A percentile compares a stretch with the other conserved stretches of the same genome.
Evolutionary conservation across 2,888 invertebrate genomes (phyloP).

Genomic region (Tetanocera ferruginea): DNA sequence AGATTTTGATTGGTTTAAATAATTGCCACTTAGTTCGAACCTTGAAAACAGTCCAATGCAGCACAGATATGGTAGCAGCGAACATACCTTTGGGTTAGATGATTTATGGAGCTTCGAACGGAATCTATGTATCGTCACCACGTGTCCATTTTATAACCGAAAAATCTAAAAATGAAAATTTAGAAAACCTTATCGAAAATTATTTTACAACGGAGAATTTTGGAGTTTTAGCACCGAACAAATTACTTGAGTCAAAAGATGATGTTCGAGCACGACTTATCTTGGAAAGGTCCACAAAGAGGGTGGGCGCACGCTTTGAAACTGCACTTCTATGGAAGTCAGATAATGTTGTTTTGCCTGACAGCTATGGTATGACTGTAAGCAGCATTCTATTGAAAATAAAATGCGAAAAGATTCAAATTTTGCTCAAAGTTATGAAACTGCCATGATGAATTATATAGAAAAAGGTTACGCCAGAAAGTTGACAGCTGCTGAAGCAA

Average conservation of each 20-base stretch:
- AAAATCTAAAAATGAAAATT: background rate
- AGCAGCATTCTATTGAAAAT: background rate
- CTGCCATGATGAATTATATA: too few relatives aligned
- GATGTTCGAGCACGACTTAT: background rate
- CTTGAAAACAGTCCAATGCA: background rate
- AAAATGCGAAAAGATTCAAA: background rate
- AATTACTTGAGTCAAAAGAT: background rate
- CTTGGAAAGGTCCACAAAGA: background rate
- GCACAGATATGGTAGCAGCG: too few relatives aligned
- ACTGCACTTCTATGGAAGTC: background rate
- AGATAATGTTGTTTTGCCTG: background rate
- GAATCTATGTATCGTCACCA: background rate
- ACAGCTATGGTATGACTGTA: background rate
- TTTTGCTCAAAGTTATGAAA: too few relatives aligned
- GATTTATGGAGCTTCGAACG: background rate
- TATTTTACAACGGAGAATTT: background rate
- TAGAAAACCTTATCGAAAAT: background rate
- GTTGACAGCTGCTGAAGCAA: background rate
- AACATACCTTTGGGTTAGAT: background rate
- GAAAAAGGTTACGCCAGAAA: constrained; percentile 4
- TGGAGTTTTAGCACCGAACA: background rate
- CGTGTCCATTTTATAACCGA: background rate
- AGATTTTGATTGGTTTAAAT: background rate
- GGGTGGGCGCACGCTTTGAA: background rate
- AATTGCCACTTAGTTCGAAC: background rate